Evolutionary conservation across 2,113 vertebrate genomes (phyloP), one percentile per base, ranked within the genome.

Genomic region (Nyctereutes procyonoides): DNA sequence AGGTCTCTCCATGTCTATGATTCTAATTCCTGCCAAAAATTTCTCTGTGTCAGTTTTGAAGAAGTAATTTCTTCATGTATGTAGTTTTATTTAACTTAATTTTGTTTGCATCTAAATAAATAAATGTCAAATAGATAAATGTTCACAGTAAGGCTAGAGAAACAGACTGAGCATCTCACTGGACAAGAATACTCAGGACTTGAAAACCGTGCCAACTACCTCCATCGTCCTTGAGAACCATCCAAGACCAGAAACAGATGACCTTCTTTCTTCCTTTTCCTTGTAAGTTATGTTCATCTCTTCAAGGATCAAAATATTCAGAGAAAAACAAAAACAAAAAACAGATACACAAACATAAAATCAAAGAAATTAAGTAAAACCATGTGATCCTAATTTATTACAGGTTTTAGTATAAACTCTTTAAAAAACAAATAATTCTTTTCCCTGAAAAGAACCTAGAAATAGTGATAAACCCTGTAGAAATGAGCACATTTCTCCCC

Each of bases 311-410:
- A 67, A 83, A 12, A 83, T 67, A 93, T 56, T 79, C 32, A 62
- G n/a, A 13, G 76, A 56, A 77, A 53, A 63, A 65, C 65, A 67
- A 93, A 38, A 38, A 51, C 19, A 69, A 84, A 92, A 56, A 55
- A 3, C 9, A 80, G 28, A 73, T 56, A 63, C 81, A 94, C 0
- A 55, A 80, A 90, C 16, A 86, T 58, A 81, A 93, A 81, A 90
- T 56, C n/a, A 90, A 84, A 79, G 28, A 93, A 84, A 85, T 91
- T 92, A 81, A 81, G 20, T 79, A 81, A 93, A 90, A 71, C 20
- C 16, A 71, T 19, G 48, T 71, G 38, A 84, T 38, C 38, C 55
- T 88, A 63, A 60, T 85, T 79, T 69, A 80, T 79, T 90, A 63
- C 0, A 80, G 22, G 26, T 85, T 79, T 60, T 85, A 85, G 19